Conservation (phyloP, 64 coral and sea anemone genomes). For the Montipora efflorescens region DNA sequence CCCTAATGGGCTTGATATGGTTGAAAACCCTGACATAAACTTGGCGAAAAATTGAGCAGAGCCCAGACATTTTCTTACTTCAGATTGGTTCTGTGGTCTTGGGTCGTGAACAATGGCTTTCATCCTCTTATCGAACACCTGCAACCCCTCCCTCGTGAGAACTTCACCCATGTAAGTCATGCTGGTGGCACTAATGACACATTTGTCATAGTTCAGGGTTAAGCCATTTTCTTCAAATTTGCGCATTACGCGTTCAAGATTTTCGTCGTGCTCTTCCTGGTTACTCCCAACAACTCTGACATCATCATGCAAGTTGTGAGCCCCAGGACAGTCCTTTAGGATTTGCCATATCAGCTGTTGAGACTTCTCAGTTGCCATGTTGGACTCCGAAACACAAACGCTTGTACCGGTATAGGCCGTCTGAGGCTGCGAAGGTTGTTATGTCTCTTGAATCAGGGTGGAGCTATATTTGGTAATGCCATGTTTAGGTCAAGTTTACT, state of each 20-base stretch:
- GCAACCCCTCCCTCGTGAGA: slow-evolving; percentile 19
- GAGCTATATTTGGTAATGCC: too few species aligned
- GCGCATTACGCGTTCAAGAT: background rate
- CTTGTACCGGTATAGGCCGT: too few species aligned
- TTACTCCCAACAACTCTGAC: background rate
- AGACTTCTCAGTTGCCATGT: too few species aligned
- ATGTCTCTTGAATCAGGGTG: too few species aligned
- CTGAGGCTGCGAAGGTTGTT: too few species aligned
- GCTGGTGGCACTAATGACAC: background rate
- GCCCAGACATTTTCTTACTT: slow-evolving; percentile 56
- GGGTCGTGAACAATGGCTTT: slow-evolving; percentile 30
- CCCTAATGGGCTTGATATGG: slow-evolving; percentile 13
- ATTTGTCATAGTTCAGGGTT: slow-evolving; percentile 9
- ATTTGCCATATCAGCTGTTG: too few species aligned
- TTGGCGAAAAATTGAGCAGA: slow-evolving; percentile 68
- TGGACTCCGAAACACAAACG: too few species aligned
- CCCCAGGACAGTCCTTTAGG: too few species aligned
- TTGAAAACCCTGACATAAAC: slow-evolving; percentile 51
- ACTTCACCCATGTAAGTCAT: slow-evolving; percentile 56
- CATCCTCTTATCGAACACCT: slow-evolving; percentile 43
- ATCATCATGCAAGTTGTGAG: too few species aligned
- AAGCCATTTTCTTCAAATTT: background rate
- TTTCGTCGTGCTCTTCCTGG: slow-evolving; percentile 31
- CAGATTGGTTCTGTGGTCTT: background rate
- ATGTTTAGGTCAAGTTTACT: too few species aligned